A percentile compares a stretch with the other conserved stretches of the same genome.
Conservation (phyloP, 1,140 invertebrate genomes). For the Drosophila teissieri region DNA sequence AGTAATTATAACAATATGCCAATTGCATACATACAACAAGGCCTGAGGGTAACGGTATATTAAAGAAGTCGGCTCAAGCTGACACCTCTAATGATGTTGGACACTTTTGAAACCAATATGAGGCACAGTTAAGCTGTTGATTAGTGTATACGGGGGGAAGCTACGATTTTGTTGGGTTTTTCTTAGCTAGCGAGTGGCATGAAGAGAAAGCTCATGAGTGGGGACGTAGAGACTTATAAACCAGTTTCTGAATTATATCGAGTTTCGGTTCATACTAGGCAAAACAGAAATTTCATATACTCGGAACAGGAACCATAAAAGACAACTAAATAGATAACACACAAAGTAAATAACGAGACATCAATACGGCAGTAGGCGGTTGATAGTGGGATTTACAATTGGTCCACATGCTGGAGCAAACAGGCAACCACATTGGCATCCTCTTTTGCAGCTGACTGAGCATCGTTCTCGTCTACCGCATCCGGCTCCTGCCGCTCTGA, state of each 20-base stretch:
- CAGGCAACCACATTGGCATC: conserved; percentile 56
- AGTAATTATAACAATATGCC: conserved; percentile 59
- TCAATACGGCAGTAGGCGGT: neutral
- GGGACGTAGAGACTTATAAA: neutral
- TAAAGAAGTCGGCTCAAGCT: conserved; percentile 5
- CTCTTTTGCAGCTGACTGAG: conserved; percentile 16
- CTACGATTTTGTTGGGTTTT: conserved; percentile 21
- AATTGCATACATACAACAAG: conserved; percentile 43
- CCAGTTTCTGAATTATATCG: neutral
- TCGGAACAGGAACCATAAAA: neutral
- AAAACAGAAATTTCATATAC: neutral
- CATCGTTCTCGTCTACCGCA: conserved; percentile 9
- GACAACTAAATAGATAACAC: conserved; percentile 11
- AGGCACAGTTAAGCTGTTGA: conserved; percentile 35
- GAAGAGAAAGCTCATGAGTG: conserved; percentile 72
- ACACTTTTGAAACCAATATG: conserved; percentile 66
- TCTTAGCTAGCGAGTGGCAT: conserved; percentile 28
- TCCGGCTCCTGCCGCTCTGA: conserved; percentile 14
- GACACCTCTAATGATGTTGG: conserved; percentile 10
- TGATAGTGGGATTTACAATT: conserved; percentile 42
- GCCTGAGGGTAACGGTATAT: conserved; percentile 53
- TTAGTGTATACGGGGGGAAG: conserved; percentile 34
- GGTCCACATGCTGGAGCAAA: conserved; percentile 66
- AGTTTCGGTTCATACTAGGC: neutral
- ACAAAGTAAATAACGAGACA: conserved; percentile 15